phyloP scores from a whole-genome alignment of 2,113 vertebrate species.

The Eptesicus fuscus region DNA sequence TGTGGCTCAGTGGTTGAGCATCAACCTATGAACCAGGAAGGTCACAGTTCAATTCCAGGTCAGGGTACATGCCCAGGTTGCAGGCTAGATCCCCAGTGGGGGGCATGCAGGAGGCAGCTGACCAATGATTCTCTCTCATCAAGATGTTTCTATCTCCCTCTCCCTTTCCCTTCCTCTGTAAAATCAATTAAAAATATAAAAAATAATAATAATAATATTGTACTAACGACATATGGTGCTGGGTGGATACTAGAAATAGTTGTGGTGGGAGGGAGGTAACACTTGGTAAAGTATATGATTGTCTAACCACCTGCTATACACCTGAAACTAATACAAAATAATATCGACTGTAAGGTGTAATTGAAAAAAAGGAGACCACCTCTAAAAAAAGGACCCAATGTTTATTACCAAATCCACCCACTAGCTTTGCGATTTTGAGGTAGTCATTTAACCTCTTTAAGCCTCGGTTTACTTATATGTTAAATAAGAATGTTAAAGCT shows the following conservation, averaged over 20 bases:
- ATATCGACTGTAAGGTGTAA: background rate
- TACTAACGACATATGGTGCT: background rate
- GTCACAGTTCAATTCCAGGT: no score
- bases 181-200: no score
- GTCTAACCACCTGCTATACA: background rate
- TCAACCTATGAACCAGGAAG: no score
- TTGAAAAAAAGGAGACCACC: background rate
- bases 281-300: background rate
- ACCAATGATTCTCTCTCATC: no score
- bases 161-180: no score
- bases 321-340: background rate
- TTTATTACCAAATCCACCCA: background rate
- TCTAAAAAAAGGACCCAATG: background rate
- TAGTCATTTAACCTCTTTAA: background rate
- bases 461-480: background rate
- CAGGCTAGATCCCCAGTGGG: no score
- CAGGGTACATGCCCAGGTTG: no score
- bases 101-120: no score
- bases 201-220: background rate
- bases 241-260: background rate
- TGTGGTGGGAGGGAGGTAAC: background rate
- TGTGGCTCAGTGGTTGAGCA: no score
- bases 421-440: background rate
- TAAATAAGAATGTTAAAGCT: background rate
- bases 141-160: no score